phyloP scores from a whole-genome alignment of 2,113 vertebrate species.

The Oncorhynchus clarkii region DNA sequence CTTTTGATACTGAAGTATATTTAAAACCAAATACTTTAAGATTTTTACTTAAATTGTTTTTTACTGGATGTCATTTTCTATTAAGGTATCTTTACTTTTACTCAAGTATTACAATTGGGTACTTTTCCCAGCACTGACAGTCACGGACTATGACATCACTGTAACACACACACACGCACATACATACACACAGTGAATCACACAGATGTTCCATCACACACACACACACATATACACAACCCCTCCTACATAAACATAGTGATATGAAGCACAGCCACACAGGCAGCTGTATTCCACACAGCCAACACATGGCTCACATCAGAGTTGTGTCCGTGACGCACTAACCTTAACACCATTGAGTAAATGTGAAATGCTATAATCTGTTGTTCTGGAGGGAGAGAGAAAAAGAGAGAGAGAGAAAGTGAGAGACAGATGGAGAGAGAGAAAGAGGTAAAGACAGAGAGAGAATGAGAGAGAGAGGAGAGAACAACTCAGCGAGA shows the following conservation, averaged over 20 bases:
- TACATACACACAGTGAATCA: constrained; percentile 28
- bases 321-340: constrained; percentile 52
- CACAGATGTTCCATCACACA: constrained; percentile 63
- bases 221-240: constrained; percentile 26
- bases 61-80: no score
- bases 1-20: no score
- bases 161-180: constrained; percentile 6
- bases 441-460: constrained; percentile 23
- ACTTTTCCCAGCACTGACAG: no score
- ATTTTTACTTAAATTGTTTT: no score
- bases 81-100: no score
- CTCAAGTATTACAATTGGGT: no score
- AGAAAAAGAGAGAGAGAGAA: constrained; percentile 6
- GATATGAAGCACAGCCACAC: not conserved
- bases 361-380: constrained; percentile 61
- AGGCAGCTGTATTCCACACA: constrained; percentile 45
- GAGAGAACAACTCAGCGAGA: not conserved
- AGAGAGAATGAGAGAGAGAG: not conserved
- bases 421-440: not conserved
- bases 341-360: constrained; percentile 39
- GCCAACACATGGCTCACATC: constrained; percentile 34
- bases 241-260: no score
- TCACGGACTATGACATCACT: not conserved
- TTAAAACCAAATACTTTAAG: no score
- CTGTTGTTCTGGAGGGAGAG: constrained; percentile 47